Conservation (phyloP, 2,888 invertebrate species). For the Sipha maydis region DNA sequence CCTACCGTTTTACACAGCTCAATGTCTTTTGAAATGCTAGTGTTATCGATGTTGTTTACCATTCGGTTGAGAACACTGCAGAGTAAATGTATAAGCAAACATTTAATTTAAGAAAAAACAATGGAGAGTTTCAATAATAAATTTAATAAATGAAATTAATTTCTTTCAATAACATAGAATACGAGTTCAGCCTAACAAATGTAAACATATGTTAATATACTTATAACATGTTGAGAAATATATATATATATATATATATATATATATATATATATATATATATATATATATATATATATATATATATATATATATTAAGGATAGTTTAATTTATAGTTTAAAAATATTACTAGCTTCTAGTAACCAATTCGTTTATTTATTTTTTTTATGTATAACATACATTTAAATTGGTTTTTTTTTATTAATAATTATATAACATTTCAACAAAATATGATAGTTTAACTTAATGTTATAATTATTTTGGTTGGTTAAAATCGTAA, state of each 20-base stretch:
- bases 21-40: neutral
- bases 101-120: neutral
- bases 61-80: neutral
- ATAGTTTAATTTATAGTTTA: slow-evolving; percentile 16
- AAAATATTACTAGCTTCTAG: slow-evolving; percentile 26
- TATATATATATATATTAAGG: neutral
- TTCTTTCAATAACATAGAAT: slow-evolving; percentile 14
- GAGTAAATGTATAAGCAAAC: too few species aligned
- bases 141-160: slow-evolving; percentile 18
- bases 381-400: slow-evolving; percentile 2
- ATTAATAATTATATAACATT: slow-evolving; percentile 31
- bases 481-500: slow-evolving; percentile 23
- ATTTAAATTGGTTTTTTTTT: neutral
- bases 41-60: neutral
- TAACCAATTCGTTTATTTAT: slow-evolving; percentile 49
- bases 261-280: too few species aligned
- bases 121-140: neutral
- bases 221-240: neutral
- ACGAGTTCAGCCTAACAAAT: neutral
- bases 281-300: too few species aligned
- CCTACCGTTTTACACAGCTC: too few species aligned
- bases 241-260: too few species aligned
- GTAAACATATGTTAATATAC: neutral
- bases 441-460: slow-evolving; percentile 48
- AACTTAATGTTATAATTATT: slow-evolving; percentile 27